phyloP scores from a whole-genome alignment of 2,888 invertebrate species.

The Lasioglossum pauxillum region DNA sequence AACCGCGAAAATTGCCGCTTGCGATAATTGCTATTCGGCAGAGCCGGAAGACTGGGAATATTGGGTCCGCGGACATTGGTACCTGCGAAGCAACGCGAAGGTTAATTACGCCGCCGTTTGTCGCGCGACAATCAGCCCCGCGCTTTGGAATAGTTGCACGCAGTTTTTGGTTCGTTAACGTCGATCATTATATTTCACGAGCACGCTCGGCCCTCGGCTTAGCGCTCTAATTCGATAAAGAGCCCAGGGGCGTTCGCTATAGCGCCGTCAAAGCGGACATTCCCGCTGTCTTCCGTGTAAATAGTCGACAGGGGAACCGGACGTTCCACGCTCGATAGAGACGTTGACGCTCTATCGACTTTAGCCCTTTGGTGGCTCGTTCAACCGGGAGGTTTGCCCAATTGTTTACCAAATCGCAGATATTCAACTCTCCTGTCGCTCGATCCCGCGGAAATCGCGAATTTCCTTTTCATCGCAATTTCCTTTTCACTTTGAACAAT shows the following conservation, averaged over 20 bases:
- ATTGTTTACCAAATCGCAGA: not conserved
- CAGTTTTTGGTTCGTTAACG: conserved; percentile 47
- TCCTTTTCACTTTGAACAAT: no score
- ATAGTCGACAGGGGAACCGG: not conserved
- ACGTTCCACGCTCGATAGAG: conserved; percentile 29
- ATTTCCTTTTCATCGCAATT: not conserved
- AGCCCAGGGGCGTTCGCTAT: conserved; percentile 46
- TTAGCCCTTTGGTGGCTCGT: not conserved
- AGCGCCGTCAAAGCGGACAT: conserved; percentile 38
- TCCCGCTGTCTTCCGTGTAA: conserved; percentile 30
- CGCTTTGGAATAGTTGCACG: conserved; percentile 33
- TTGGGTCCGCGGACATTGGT: not conserved
- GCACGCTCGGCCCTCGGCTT: conserved; percentile 34
- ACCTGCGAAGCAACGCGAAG: not conserved
- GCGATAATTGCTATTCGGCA: not conserved
- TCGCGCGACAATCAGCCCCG: not conserved
- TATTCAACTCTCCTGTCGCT: not conserved
- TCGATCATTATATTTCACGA: conserved; percentile 41
- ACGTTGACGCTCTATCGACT: not conserved
- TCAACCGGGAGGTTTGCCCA: not conserved
- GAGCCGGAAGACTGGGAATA: not conserved
- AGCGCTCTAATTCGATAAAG: conserved; percentile 50
- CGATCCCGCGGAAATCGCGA: not conserved
- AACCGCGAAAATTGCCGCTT: not conserved
- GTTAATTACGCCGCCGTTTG: conserved; percentile 2